Base-by-base conservation (phyloP, 2,797 vertebrate genomes). In the Sebastes umbrosus region DNA sequence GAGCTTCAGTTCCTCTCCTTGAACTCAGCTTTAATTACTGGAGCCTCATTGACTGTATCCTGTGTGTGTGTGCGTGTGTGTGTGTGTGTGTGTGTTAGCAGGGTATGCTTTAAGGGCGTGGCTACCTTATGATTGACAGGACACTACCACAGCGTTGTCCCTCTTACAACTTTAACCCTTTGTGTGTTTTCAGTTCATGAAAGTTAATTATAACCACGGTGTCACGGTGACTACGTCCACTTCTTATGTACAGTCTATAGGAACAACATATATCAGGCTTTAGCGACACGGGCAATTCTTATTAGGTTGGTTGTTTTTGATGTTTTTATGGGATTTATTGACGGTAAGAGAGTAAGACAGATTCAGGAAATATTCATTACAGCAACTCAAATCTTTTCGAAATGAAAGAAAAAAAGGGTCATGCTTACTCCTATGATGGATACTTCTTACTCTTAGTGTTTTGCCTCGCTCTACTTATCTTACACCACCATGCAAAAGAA, bases 21-120 rank as follows among this genome's bases (percentile, higher is more conserved):
- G 62, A 6, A 0, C 12, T 75, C 29, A 36, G 20, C 65, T 75
- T 78, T 74, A 68, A 80, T 83, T 31, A 64, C 20, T 58, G 77
- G 83, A 85, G 86, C 64, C 86, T 69, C 31, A 57, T n/a, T 78
- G 86, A 75, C 86, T 83, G 68, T 46, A 65, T 87, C 84, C 84
- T 83, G 77, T 55, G 20, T 85, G 52, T 80, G 73, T 85, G 52
- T 50, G 52, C 80, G 73, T 78, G n/a, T 59, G 18, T 55, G 22
- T 70, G 54, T 25, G 13, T 43, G 39, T 43, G 39, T 43, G 39
- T 43, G 39, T 43, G 39, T 43, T 16, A 16, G 39, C 16, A 46
- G 14, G 43, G 43, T 46, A 46, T 46, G 43, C 43, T 46, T 46
- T 46, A 46, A 16, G 43, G 43, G 43, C 16, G 1, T 46, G 43